Percentiles rank a stretch among this genome's conserved stretches.
These are phyloP conservation scores for Anableps anableps DNA, from an alignment of 2,797 vertebrate genomes.

Conservation along the genomic window DNA sequence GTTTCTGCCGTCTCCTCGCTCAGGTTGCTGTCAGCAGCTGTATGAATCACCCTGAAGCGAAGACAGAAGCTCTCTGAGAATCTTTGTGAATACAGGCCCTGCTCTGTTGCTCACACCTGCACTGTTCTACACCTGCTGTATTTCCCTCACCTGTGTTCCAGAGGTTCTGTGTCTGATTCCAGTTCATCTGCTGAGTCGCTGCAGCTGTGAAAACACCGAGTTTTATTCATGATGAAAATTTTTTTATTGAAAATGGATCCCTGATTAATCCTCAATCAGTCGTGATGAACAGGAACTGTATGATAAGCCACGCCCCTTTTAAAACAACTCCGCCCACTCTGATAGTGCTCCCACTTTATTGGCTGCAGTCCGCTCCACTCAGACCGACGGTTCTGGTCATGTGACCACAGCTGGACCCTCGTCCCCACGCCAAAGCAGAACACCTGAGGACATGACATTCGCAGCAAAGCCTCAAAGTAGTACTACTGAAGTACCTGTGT, in stretches of 20 bases:
- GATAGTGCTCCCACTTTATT: not conserved
- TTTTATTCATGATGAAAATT: not conserved
- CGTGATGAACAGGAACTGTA: too few species aligned
- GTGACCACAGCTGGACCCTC: slow-evolving; percentile 38
- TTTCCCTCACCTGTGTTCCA: not conserved
- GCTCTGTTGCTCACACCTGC: not conserved
- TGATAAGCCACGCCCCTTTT: not conserved
- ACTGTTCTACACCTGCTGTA: not conserved
- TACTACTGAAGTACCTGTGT: slow-evolving; percentile 8
- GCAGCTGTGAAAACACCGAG: not conserved
- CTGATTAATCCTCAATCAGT: not conserved
- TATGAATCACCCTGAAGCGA: too few species aligned
- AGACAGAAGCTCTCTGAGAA: too few species aligned
- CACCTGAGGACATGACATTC: slow-evolving; percentile 8
- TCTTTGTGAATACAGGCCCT: too few species aligned
- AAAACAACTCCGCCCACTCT: not conserved
- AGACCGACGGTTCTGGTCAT: slow-evolving; percentile 26
- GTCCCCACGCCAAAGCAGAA: not conserved
- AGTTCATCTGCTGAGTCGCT: not conserved
- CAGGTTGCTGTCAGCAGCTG: too few species aligned
- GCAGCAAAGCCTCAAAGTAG: not conserved
- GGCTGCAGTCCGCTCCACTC: not conserved
- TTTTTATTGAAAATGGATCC: not conserved
- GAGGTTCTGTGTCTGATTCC: not conserved
- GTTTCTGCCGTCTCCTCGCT: too few species aligned